These are phyloP conservation scores for Manacus vitellinus DNA, from an alignment of 2,113 vertebrate genomes.

Conservation along the genomic window DNA sequence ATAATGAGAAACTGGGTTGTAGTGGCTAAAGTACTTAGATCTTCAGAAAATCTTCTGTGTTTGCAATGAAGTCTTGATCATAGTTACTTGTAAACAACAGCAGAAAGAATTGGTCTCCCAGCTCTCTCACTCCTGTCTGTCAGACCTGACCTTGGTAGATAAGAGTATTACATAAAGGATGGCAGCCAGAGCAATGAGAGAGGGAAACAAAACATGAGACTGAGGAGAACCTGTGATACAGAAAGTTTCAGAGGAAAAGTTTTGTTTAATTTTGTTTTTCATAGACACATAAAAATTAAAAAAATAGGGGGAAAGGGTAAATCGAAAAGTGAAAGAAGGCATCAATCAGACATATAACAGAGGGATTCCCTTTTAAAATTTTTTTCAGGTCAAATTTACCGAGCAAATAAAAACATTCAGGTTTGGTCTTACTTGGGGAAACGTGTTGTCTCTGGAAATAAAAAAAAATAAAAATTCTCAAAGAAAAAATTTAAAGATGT, in stretches of 20 bases:
- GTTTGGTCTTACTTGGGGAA: background rate
- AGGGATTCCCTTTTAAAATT: background rate
- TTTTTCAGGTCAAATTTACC: background rate
- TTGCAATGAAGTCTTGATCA: background rate
- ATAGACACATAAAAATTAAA: background rate
- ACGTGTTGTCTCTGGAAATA: accelerated
- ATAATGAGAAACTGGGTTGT: background rate
- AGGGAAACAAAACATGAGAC: background rate
- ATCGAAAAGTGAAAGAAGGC: background rate
- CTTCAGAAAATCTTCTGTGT: background rate
- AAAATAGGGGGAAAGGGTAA: background rate
- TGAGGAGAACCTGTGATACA: background rate
- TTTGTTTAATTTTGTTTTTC: background rate
- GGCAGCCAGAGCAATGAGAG: background rate
- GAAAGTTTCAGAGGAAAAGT: background rate
- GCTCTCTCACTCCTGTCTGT: background rate
- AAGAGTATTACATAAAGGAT: background rate
- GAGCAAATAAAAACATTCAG: background rate
- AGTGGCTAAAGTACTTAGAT: background rate
- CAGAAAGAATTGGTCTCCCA: background rate
- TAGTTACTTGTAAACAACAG: background rate
- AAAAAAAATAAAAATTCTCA: background rate
- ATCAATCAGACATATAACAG: background rate
- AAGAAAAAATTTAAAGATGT: background rate
- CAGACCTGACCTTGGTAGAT: background rate